These are phyloP conservation scores for Xestoiulus laeticollis DNA, from an alignment of 2,888 invertebrate species.

Conservation along the genomic window DNA sequence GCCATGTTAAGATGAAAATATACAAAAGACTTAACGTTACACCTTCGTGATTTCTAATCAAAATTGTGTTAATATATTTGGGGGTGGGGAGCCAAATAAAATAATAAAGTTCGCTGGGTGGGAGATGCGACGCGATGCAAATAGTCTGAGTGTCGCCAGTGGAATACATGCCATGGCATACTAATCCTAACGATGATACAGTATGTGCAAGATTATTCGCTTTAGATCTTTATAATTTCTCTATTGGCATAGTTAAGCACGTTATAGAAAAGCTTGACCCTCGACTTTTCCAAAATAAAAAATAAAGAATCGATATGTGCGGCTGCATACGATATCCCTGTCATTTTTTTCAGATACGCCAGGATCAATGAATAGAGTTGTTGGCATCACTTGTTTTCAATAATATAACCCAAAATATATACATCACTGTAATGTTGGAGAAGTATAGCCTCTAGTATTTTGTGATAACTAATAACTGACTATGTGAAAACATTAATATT, in stretches of 20 bases:
- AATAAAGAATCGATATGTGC: not conserved
- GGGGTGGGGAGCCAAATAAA: not conserved
- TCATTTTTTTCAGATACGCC: not conserved
- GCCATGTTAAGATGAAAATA: not conserved
- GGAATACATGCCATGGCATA: not conserved
- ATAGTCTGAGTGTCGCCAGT: constrained; percentile 9
- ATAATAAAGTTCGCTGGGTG: not conserved
- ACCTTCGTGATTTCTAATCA: constrained; percentile 1
- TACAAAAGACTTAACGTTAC: not conserved
- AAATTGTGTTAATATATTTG: not conserved
- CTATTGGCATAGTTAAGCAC: not conserved
- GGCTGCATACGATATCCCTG: not conserved
- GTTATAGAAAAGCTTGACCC: not conserved
- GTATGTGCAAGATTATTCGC: not conserved
- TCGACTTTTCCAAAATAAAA: not conserved
- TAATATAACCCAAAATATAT: not conserved
- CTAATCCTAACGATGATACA: not conserved
- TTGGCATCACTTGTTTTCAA: not conserved
- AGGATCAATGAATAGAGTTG: not conserved
- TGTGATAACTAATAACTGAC: too few relatives aligned
- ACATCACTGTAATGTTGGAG: too few relatives aligned
- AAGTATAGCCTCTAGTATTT: too few relatives aligned
- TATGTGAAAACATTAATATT: too few relatives aligned
- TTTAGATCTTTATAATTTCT: not conserved
- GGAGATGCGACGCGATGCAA: not conserved